Base-by-base conservation (phyloP, 2,797 vertebrate species). In the Naso thynnoides region DNA sequence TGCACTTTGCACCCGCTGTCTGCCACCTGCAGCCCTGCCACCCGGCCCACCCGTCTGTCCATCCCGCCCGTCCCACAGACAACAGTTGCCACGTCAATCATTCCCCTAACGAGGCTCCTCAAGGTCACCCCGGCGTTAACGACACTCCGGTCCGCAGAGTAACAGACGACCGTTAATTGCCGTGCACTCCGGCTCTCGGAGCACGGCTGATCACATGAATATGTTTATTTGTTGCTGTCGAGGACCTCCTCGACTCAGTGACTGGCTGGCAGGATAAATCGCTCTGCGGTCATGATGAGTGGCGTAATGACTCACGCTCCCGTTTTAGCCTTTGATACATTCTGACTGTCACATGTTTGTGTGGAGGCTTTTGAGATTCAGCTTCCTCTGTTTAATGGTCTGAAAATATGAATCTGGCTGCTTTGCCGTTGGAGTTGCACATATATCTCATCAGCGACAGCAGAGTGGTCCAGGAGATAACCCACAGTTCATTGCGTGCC, bases 81-180 rank as follows among this genome's bases (percentile, higher is more conserved):
- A 73, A 70, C 86, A 48, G 81, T 77, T 41, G n/a, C 67, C 78
- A 58, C 42, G 87, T 92, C 91, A 89, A 87, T 92, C 91, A 91
- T 57, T 54, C 50, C 71, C 48, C 82, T 87, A 89, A 90, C 67
- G 78, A 93, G 82, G 64, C 67, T 81, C 69, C 79, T 83, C 90
- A 93, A 93, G 89, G 93, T 93, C 86, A 89, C 63, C 47, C 65
- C 39, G 24, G 29, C 23, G 54, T 67, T 76, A 79, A 76, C 57
- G 52, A 74, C 80, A 19, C 80, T 49, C 39, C 29, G 53, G 68
- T 66, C 62, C 48, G 36, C 83, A 38, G 82, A 31, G 82, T 78
- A 87, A 81, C 88, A 83, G 84, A 81, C 66, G 27, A 78, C 15
- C n/a, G 45, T 67, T 93, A 93, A 94, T 93, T 91, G 86, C 80